phyloP scores from a whole-genome alignment of 2,797 vertebrate species.

The Anguilla pacifica region DNA sequence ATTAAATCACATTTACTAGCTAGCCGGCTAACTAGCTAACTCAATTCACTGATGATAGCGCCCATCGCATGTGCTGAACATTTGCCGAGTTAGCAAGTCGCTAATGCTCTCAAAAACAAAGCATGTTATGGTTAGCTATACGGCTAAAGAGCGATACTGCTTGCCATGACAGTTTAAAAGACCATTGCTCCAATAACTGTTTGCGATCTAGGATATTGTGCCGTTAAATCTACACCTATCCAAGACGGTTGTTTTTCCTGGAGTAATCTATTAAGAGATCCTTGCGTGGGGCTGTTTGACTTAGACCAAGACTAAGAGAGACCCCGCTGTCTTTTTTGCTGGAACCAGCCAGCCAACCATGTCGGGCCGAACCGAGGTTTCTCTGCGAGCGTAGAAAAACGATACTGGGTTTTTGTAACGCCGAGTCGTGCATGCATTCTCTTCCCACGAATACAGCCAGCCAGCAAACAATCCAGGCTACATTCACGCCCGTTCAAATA shows the following conservation, averaged over 20 bases:
- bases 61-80: background rate
- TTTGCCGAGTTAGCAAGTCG: background rate
- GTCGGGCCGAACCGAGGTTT: background rate
- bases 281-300: background rate
- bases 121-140: background rate
- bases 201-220: background rate
- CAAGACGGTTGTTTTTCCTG: background rate
- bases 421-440: background rate
- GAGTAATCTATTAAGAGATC: background rate
- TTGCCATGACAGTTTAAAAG: background rate
- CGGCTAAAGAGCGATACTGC: background rate
- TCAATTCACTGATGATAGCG: background rate
- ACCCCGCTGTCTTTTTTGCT: background rate
- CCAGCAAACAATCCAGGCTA: background rate
- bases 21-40: background rate
- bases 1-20: background rate
- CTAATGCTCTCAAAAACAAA: constrained; percentile 12
- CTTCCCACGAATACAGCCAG: background rate
- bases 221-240: background rate
- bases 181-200: background rate
- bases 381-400: background rate
- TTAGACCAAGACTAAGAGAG: background rate
- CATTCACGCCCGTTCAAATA: background rate
- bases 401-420: background rate
- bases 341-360: background rate